These are phyloP conservation scores for Euproctis similis DNA, from an alignment of 2,888 invertebrate genomes.

Conservation along the genomic window DNA sequence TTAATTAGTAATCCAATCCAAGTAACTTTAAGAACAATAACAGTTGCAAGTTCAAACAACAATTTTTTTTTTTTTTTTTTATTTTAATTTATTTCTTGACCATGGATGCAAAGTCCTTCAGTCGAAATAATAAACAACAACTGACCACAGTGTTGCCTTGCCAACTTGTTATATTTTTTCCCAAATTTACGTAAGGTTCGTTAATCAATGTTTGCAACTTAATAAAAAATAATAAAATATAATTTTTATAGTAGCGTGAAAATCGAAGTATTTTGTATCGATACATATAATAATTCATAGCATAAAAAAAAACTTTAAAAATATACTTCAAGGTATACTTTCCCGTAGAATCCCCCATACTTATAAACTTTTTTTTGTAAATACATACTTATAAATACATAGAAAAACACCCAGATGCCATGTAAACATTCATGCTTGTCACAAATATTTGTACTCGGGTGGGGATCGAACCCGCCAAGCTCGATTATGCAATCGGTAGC, in stretches of 20 bases:
- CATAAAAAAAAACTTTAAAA: background rate
- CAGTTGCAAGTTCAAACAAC: constrained; percentile 1
- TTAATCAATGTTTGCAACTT: constrained; percentile 1
- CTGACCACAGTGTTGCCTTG: background rate
- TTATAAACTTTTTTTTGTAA: too few species aligned
- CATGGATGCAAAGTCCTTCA: too few species aligned
- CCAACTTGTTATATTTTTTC: background rate
- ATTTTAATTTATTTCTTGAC: too few species aligned
- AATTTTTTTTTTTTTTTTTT: too few species aligned
- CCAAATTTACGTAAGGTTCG: constrained; percentile 1
- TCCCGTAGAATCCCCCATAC: background rate
- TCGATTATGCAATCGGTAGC: too few species aligned
- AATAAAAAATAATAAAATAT: constrained; percentile 1
- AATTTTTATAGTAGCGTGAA: constrained; percentile 1
- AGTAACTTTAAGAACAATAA: background rate
- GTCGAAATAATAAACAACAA: too few species aligned
- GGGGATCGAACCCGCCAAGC: too few species aligned
- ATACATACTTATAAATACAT: too few species aligned
- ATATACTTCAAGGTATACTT: constrained; percentile 38
- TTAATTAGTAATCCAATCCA: background rate
- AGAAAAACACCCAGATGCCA: too few species aligned
- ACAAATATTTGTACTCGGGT: too few species aligned
- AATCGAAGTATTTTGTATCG: constrained; percentile 1
- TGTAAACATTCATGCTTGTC: too few species aligned
- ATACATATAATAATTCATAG: constrained; percentile 1